These are phyloP conservation scores for Blennius ocellaris DNA, from an alignment of 2,113 vertebrate species.

Conservation along the genomic window DNA sequence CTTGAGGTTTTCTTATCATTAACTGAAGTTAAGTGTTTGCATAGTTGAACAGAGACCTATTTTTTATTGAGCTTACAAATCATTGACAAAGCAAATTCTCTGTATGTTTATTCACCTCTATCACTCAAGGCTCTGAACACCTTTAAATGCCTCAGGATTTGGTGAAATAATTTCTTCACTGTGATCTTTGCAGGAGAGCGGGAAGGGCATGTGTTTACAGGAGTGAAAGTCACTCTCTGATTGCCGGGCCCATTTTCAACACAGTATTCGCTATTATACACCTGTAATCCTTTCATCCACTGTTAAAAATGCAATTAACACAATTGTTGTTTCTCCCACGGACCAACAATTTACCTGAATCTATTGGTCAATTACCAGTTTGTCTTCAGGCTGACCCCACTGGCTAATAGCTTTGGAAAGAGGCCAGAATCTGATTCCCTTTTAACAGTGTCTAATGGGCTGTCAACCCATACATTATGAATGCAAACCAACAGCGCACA, in stretches of 20 bases:
- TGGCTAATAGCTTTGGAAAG: conserved; percentile 77
- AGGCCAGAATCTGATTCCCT: conserved; percentile 75
- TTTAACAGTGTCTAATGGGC: conserved; percentile 78
- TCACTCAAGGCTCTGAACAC: not conserved
- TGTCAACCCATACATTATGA: conserved; percentile 75
- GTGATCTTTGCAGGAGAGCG: conserved; percentile 7
- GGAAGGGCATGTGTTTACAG: conserved; percentile 31
- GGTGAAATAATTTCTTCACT: conserved; percentile 3
- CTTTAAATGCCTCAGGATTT: not conserved
- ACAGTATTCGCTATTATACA: conserved; percentile 29
- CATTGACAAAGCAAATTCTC: conserved; percentile 8
- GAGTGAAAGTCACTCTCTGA: conserved; percentile 1
- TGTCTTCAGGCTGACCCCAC: conserved; percentile 69
- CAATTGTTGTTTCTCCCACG: conserved; percentile 60
- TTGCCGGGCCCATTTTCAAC: conserved; percentile 20
- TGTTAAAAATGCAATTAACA: conserved; percentile 65
- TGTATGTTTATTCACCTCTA: conserved; percentile 10
- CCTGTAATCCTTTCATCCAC: conserved; percentile 51
- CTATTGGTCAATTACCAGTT: conserved; percentile 77
- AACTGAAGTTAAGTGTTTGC: conserved; percentile 19
- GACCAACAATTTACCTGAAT: conserved; percentile 74
- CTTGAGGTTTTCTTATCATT: conserved; percentile 45
- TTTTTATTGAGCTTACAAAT: conserved; percentile 12
- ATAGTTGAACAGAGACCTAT: conserved; percentile 10
- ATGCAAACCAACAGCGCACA: conserved; percentile 66